Evolutionary conservation across 2,888 invertebrate genomes (phyloP).

Genomic region (Macropis europaea): DNA sequence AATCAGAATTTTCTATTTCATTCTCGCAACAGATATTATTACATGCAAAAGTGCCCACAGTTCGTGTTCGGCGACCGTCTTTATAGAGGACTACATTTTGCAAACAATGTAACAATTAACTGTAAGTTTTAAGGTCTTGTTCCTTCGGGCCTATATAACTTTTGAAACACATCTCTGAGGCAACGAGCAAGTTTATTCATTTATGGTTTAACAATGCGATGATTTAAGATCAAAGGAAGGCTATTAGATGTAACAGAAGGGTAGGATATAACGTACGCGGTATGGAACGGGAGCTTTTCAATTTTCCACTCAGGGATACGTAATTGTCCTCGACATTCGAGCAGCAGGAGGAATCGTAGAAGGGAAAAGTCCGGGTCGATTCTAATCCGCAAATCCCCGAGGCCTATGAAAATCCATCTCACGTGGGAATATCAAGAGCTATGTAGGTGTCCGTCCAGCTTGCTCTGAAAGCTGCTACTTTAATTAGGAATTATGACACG

Average conservation of each 20-base stretch:
- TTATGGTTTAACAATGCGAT: background rate
- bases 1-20: too few species aligned
- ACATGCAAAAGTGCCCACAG: too few species aligned
- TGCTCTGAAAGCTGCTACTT: background rate
- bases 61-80: too few species aligned
- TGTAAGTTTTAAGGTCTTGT: too few species aligned
- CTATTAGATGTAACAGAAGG: background rate
- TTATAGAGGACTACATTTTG: too few species aligned
- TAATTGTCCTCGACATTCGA: slow-evolving; percentile 24
- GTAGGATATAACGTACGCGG: background rate
- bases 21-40: too few species aligned
- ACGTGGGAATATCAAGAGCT: slow-evolving; percentile 41
- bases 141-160: too few species aligned
- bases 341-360: slow-evolving; percentile 12
- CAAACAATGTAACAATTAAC: too few species aligned
- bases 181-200: too few species aligned
- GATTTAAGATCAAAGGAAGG: background rate
- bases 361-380: slow-evolving; percentile 28
- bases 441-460: slow-evolving; percentile 10
- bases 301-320: slow-evolving; percentile 36
- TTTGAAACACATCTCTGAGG: too few species aligned
- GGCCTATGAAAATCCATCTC: slow-evolving; percentile 30
- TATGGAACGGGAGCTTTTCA: slow-evolving; percentile 36
- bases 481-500: slow-evolving; percentile 28
- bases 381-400: slow-evolving; percentile 53